Base-by-base conservation (phyloP, 2,888 invertebrate genomes). In the Polydrusus tereticollis region DNA sequence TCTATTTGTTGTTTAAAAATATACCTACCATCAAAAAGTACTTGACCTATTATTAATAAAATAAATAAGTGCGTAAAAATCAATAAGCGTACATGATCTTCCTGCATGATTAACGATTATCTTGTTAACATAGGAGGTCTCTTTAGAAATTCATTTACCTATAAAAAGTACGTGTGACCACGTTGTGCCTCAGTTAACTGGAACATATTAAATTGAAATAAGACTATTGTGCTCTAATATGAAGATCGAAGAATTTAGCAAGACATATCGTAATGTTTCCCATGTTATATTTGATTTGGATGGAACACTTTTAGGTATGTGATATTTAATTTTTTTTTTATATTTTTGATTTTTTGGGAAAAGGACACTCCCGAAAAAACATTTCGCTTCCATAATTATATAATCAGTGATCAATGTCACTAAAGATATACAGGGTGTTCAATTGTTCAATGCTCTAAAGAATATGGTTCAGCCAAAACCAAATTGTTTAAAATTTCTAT, bases 281-380 rank as follows among this genome's bases (percentile, higher is more conserved):
- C 94, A 94, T 84, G 92, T 93, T 74, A 91, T 94, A 78, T 94
- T 92, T 82, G 91, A 92, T 82, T 87, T 91, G 85, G 92, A 92
- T 82, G 92, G 92, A 5, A 84, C 91, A n/a, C 82, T 92, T 60
- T 82, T 92, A 74, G 88, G 89, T 89, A 86, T 85, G 58, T 45
- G 3, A 16, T 3, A n/a, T n/a, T 41, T 41, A 8, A 1, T 16
- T 21, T 26, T 16, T 21, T 12, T 26, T 23, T 50, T 50, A 16
- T 50, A 1, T 50, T n/a, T 23, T 50, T 16, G 21, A n/a, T n/a
- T 26, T 20, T 50, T 50, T 36, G 36, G n/a, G 12, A 36, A 5
- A 29, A 4, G 5, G 4, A 29, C 5, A 29, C 7, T 5, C 7
- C 4, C 29, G 5, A 29, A 29, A 4, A 7, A 29, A 29, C 5